Evolutionary conservation across 2,113 vertebrate species (phyloP).

Genomic region (Sinocyclocheilus rhinocerous): DNA sequence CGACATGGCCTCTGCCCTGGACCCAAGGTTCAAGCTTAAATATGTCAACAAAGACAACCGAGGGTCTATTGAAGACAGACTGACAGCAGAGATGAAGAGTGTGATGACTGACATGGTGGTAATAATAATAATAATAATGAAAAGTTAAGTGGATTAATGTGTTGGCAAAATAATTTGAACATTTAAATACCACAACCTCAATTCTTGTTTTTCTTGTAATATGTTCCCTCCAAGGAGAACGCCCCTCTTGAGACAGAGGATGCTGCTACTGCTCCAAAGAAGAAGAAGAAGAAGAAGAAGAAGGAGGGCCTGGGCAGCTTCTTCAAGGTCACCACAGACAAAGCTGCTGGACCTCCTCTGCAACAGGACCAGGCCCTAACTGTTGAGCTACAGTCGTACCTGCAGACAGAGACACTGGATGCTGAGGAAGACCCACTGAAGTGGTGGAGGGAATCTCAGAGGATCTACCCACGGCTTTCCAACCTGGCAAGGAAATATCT

Average conservation of each 20-base stretch:
- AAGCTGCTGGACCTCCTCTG: not conserved
- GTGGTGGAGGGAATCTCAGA: constrained; percentile 11
- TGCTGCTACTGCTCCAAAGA: not conserved
- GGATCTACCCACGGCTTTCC: not conserved
- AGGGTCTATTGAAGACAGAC: not conserved
- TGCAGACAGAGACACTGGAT: constrained; percentile 32
- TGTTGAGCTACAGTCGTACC: constrained; percentile 24
- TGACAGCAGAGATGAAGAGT: not conserved
- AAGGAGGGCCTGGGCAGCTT: not conserved
- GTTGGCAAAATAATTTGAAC: not conserved
- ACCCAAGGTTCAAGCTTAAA: not conserved
- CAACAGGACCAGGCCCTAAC: not conserved
- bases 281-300: not conserved
- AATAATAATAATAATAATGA: not conserved
- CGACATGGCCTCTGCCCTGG: not conserved
- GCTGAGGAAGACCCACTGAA: constrained; percentile 32
- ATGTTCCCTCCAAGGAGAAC: not conserved
- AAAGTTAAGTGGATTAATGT: not conserved
- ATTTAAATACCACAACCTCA: not conserved
- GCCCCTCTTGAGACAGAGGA: not conserved
- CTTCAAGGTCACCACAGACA: not conserved
- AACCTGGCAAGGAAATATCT: not conserved
- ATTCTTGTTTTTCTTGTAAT: not conserved
- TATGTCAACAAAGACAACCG: not conserved
- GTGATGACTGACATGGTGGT: not conserved